Base-by-base conservation (phyloP, 2,888 invertebrate genomes). In the Drosophila phalerata region DNA sequence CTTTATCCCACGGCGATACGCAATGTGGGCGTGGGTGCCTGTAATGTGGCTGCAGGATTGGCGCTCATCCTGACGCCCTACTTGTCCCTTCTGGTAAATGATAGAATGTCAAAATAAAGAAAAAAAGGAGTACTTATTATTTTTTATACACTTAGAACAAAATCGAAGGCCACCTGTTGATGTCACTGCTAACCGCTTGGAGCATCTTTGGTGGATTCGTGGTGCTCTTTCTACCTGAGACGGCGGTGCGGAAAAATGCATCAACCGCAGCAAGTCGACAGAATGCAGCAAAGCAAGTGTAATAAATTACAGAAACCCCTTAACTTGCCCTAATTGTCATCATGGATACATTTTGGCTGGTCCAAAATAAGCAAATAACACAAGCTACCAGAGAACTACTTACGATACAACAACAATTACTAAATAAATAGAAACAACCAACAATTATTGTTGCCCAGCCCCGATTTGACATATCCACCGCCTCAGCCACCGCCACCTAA, bases 181-280 rank as follows among this genome's bases (percentile, higher is more conserved):
- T 96, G 95, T 93, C 95, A 40, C 94, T 96, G 3, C 93, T 97
- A 51, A 96, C 96, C 2, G 94, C 94, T 8, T 94, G 95, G 79
- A 95, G 96, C 30, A 93, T 96, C 11, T 91, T 96, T 15, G 96
- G 96, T 3, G 97, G 97, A 3, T 92, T 95, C 37, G 94, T 96
- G 45, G 95, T 96, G 0, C 93, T 97, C 28, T 93, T 96, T 65
- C 93, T 97, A 53, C 97, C 97, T 0, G 97, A 97, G 92, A 96
- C 96, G 25, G 80, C 84, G 4, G 82, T 84, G 57, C 70, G 88
- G 25, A 71, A 69, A 58, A 81, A 58, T 52, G 13, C 73, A 40
- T 25, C 66, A 10, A 42, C 69, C 5, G 38, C 48, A 8, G 60
- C 66, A 34, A 72, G 57, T 34, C 65, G 67, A 5, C 80, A 65